Evolutionary conservation across 1,140 invertebrate species (phyloP), one percentile per base, ranked within the genome.

Genomic region (Ptiloglossa arizonensis): DNA sequence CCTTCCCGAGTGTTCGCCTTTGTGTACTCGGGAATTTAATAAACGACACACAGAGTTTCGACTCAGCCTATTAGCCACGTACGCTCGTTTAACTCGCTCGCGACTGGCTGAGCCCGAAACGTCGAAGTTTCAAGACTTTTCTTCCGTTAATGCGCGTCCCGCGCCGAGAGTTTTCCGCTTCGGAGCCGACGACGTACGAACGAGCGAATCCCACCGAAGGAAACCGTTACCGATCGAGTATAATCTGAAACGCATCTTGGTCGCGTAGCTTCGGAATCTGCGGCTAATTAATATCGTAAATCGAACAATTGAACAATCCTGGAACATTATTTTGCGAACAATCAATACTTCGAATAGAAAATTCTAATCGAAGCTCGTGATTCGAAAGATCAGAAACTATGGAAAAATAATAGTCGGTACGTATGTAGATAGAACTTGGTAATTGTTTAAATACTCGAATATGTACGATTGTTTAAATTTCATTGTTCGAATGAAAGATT

Each of bases 31-130:
- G 48, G 60, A 73, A 73, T 64, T 73, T 73, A 73, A 73, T 73
- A 66, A 73, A 73, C 60, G 59, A 54, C 35, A 38, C 60, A 32
- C 5, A 54, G 17, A 19, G 44, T 27, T 32, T 24, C 32, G 3
- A 46, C 41, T 35, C 60, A 19, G 71, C 71, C 64, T 64, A 73
- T 73, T 73, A 64, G 71, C 71, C 71, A 66, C 60, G 71, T 66
- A 73, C 35, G 60, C 48, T 54, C 60, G 71, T 66, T 73, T 64
- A 73, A 73, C 71, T 38, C 32, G 22, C 71, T 38, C 32, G 22
- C 29, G 46, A 32, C 70, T 60, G 22, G 19, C 11, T 38, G 32
- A 22, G 22, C 50, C 35, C 48, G 48, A 54, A 73, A 73, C 48
- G 48, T 11, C 60, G 6, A 66, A 66, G 29, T 73, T 73, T 54